Percentiles rank a stretch among this genome's conserved stretches.
These are phyloP conservation scores for Morone chrysops DNA, from an alignment of 2,113 vertebrate species.

Conservation along the genomic window DNA sequence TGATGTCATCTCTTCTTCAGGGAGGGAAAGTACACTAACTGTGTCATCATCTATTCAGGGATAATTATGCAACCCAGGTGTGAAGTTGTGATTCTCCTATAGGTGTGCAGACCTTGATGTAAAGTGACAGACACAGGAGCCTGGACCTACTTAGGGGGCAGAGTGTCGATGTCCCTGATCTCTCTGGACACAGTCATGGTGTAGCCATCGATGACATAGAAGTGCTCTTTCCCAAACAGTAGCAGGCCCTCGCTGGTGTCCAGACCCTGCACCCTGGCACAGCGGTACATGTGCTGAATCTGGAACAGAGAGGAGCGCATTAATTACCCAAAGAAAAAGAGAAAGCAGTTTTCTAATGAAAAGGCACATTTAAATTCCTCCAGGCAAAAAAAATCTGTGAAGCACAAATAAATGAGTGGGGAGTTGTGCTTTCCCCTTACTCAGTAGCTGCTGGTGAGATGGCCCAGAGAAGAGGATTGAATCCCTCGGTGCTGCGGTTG, in stretches of 20 bases:
- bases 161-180: constrained; percentile 97
- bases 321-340: background rate
- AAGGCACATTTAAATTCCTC: constrained; percentile 2
- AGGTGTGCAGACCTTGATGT: background rate
- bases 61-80: background rate
- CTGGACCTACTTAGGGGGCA: constrained; percentile 91
- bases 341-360: background rate
- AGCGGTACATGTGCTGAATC: constrained; percentile 99
- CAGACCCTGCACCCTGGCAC: constrained; percentile 95
- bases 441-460: background rate
- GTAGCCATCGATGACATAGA: constrained; percentile 99
- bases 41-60: background rate
- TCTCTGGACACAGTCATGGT: constrained; percentile 97
- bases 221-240: constrained; percentile 98
- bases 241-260: constrained; percentile 98
- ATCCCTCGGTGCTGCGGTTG: background rate
- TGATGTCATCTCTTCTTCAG: constrained; percentile 59
- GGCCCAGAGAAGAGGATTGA: background rate
- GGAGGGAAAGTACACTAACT: background rate
- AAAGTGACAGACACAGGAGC: background rate
- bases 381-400: background rate
- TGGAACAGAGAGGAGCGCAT: constrained; percentile 45
- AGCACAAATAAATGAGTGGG: background rate
- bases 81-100: background rate
- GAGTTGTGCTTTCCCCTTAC: background rate